Base-by-base conservation (phyloP, 2,888 invertebrate species). In the Drosophila antonietae region DNA sequence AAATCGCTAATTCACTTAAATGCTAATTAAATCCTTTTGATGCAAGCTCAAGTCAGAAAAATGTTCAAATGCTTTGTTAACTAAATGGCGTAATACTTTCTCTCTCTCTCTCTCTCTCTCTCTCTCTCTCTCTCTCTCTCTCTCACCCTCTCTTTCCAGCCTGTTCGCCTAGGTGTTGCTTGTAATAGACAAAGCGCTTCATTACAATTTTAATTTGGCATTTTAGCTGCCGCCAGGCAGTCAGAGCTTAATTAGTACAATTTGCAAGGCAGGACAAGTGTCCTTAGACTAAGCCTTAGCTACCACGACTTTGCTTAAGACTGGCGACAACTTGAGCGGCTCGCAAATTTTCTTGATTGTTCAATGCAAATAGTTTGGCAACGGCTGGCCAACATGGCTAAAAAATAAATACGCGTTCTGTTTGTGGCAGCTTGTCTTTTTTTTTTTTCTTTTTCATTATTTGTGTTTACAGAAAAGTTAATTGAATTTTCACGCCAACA, bases 201-300 rank as follows among this genome's bases (percentile, higher is more conserved):
- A 88, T 88, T 80, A 83, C 78, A 83, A 86, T 88, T 86, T 88
- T 80, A 84, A 84, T 86, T 88, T 83, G 68, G 73, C 69, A 85
- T 82, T 88, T 73, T 73, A 82, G 61, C 69, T 55, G 53, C 51
- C 74, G 51, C 72, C 62, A 53, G 37, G 35, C 52, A 68, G 71
- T 46, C 77, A 74, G 63, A 46, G 79, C 84, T 88, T 88, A 85
- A 85, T 85, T 88, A 85, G 88, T 76, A 79, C 88, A 85, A 85
- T 85, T 85, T 83, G 81, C 78, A 58, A 72, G 74, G 64, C 60
- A 73, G 70, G 64, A 83, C 80, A 79, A 85, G 83, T 81, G 81
- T 86, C 58, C 81, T 86, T 71, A 61, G 68, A 68, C 56, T 61
- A 58, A 75, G 62, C 41, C 47, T 39, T 46, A 15, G 7, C 28